Base-by-base conservation (phyloP, 1,140 invertebrate species). In the Agrypnia vestita region DNA sequence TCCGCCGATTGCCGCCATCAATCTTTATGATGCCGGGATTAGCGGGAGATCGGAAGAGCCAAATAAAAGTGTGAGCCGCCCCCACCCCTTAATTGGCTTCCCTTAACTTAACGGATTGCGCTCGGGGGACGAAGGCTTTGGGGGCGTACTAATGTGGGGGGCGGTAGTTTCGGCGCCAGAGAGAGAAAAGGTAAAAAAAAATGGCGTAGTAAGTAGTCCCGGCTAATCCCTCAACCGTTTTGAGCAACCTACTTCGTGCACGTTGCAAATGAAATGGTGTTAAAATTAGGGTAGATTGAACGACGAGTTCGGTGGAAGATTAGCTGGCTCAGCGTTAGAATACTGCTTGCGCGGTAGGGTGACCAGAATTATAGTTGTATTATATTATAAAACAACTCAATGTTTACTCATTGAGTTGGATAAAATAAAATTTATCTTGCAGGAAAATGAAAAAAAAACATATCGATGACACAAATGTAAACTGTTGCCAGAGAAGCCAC, bases 71-170 rank as follows among this genome's bases (percentile, higher is more conserved):
- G 47, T 71, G 10, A 71, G 43, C 44, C n/a, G 13, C n/a, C n/a
- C n/a, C n/a, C n/a, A n/a, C n/a, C 43, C n/a, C 67, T 49, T 71
- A 71, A 71, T 71, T 71, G 67, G 67, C 67, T 71, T 71, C 67
- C 67, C n/a, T 49, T 49, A 49, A 21, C n/a, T 46, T 71, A 71
- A 71, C 67, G 67, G 46, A 71, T 71, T 49, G 67, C 13, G 43
- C 67, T 7, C 43, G 43, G 67, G 43, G 67, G 67, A 13, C 19
- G 61, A 25, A 64, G 15, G 0, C 0, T 12, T 8, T 15, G n/a
- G 8, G 25, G 64, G 64, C 0, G 44, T 13, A 71, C 46, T 71
- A 17, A 71, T 47, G 67, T 46, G 44, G 17, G 46, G 47, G 47
- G n/a, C n/a, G n/a, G 46, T 15, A 71, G 15, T 71, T 64, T 64